These are phyloP conservation scores for Syrista parreyssii DNA, from an alignment of 2,888 invertebrate genomes.

Conservation along the genomic window DNA sequence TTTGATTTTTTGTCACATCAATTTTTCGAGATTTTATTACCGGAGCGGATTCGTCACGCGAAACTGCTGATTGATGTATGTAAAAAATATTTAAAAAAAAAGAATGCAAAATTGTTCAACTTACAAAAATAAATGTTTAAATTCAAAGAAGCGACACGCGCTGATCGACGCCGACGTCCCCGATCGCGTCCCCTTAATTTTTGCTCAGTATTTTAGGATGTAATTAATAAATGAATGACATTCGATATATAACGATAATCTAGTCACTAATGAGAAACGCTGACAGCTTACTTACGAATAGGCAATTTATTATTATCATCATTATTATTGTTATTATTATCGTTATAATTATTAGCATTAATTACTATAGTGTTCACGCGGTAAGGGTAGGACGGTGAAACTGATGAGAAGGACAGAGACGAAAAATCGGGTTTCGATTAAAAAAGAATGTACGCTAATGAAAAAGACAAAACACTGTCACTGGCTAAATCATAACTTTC, in stretches of 20 bases:
- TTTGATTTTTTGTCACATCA: no score
- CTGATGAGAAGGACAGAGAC: background rate
- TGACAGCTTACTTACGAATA: constrained; percentile 22
- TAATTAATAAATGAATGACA: constrained; percentile 32
- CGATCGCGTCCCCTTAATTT: constrained; percentile 18
- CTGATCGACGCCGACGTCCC: background rate
- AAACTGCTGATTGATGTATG: background rate
- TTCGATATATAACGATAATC: constrained; percentile 21
- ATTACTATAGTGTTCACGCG: background rate
- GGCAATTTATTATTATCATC: constrained; percentile 20
- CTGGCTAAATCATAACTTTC: background rate
- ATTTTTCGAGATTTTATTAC: background rate
- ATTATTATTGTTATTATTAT: constrained; percentile 19
- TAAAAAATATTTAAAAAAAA: background rate
- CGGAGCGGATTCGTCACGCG: background rate
- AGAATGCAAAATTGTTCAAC: background rate
- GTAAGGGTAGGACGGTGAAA: constrained; percentile 7
- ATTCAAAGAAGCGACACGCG: background rate
- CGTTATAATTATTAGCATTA: constrained; percentile 6
- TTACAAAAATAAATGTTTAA: background rate
- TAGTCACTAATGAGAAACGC: constrained; percentile 5
- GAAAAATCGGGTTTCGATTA: constrained; percentile 3
- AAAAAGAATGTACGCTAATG: background rate
- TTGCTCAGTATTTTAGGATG: constrained; percentile 44
- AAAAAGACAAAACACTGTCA: background rate